These are phyloP conservation scores for Lagenorhynchus albirostris DNA, from an alignment of 2,113 vertebrate species.

Conservation along the genomic window DNA sequence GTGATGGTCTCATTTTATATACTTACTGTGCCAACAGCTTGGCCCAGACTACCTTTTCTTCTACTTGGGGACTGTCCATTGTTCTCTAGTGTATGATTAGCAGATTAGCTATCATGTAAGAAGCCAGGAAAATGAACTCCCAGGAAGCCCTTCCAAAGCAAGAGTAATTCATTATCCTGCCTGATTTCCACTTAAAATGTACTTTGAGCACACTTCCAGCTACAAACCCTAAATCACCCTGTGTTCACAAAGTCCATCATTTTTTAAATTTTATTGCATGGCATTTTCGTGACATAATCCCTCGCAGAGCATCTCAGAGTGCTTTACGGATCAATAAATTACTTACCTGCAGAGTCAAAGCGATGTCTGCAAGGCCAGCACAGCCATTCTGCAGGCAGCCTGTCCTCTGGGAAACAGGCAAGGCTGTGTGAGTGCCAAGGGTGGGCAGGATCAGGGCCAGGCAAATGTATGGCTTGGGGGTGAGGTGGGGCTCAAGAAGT, in stretches of 20 bases:
- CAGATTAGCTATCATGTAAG: conserved; percentile 80
- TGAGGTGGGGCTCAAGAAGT: not conserved
- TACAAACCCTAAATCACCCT: conserved; percentile 86
- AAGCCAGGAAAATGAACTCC: conserved; percentile 83
- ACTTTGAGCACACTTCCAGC: conserved; percentile 87
- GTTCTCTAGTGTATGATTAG: conserved; percentile 79
- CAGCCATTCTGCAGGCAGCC: conserved; percentile 55
- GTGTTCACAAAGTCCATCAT: conserved; percentile 86
- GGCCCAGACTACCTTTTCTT: conserved; percentile 34
- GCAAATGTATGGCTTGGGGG: not conserved
- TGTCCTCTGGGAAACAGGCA: conserved; percentile 32
- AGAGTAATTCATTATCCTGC: conserved; percentile 86
- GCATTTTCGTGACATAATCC: conserved; percentile 85
- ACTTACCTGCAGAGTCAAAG: conserved; percentile 82
- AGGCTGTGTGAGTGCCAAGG: not conserved
- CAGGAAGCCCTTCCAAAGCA: conserved; percentile 82
- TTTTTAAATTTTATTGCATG: conserved; percentile 85
- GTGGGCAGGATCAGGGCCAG: not conserved
- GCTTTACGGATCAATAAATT: conserved; percentile 88
- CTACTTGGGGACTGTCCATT: conserved; percentile 59
- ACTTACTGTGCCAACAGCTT: conserved; percentile 42
- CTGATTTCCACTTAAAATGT: conserved; percentile 90
- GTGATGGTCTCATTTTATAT: conserved; percentile 47
- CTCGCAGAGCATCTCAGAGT: conserved; percentile 84
- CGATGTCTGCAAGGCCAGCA: conserved; percentile 77